These are phyloP conservation scores for Beris chalybata DNA, from an alignment of 2,888 invertebrate genomes.

Conservation along the genomic window DNA sequence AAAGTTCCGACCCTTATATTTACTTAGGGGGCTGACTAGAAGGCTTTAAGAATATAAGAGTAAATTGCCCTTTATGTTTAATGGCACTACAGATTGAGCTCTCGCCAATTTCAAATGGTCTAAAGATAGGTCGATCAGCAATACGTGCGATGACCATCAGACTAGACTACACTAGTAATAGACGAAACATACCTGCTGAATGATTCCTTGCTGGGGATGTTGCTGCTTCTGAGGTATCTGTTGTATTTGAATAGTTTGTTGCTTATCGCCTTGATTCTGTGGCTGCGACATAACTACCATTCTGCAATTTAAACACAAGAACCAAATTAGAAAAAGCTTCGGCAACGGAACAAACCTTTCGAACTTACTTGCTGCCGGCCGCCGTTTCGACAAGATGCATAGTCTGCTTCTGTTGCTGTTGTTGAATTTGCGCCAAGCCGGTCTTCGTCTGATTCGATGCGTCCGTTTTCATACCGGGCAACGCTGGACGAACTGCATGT, in stretches of 20 bases:
- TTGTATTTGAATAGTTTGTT: conserved; percentile 55
- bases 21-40: no score
- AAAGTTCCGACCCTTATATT: no score
- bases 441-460: conserved; percentile 69
- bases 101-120: no score
- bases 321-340: conserved; percentile 3
- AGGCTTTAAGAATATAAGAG: no score
- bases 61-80: no score
- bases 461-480: conserved; percentile 62
- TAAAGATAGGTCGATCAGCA: no score
- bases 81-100: no score
- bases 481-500: conserved; percentile 68
- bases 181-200: conserved; percentile 46
- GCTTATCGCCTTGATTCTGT: conserved; percentile 45
- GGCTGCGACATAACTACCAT: conserved; percentile 54
- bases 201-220: conserved; percentile 42
- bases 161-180: no score
- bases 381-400: conserved; percentile 59
- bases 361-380: conserved; percentile 59
- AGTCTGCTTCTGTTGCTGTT: conserved; percentile 51
- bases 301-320: conserved; percentile 41
- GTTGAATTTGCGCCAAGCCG: conserved; percentile 41
- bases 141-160: no score
- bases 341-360: not conserved
- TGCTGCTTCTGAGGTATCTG: conserved; percentile 46